Conservation (phyloP, 2,888 invertebrate species). For the Drosophila nr. medialis region DNA sequence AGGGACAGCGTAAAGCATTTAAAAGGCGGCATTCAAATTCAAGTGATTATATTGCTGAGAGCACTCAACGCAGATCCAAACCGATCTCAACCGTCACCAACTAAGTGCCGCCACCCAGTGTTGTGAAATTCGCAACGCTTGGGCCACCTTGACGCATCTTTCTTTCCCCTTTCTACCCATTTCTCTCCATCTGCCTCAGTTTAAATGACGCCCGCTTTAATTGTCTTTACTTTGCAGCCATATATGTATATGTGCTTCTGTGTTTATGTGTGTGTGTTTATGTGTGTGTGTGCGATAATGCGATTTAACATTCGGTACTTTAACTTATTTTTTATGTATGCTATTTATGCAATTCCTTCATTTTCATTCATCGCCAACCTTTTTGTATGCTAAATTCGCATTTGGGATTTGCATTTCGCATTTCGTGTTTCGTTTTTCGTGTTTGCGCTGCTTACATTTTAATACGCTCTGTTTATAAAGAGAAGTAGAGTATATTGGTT, state of each 20-base stretch:
- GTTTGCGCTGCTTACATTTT: neutral
- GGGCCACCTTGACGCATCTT: constrained; percentile 25
- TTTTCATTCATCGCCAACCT: constrained; percentile 64
- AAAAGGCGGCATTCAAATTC: constrained; percentile 70
- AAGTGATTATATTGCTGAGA: constrained; percentile 60
- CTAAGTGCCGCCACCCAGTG: constrained; percentile 6
- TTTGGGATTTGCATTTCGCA: constrained; percentile 68
- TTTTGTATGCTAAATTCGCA: constrained; percentile 61
- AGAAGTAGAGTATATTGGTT: neutral
- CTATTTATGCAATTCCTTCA: constrained; percentile 73
- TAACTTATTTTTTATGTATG: constrained; percentile 61
- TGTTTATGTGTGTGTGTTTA: constrained; percentile 12
- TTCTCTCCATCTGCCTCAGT: neutral
- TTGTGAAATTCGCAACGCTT: constrained; percentile 37
- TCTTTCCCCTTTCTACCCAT: neutral
- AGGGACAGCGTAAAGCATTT: constrained; percentile 3
- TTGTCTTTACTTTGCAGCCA: constrained; percentile 51
- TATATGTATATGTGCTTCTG: constrained; percentile 7
- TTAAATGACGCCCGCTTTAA: constrained; percentile 45
- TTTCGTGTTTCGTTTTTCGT: constrained; percentile 8
- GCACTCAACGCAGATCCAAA: constrained; percentile 17
- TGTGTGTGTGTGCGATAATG: constrained; percentile 48
- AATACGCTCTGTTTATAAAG: neutral
- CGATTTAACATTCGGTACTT: constrained; percentile 65
- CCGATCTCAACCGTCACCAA: neutral